Evolutionary conservation across 2,888 invertebrate species (phyloP).

Genomic region (Dolomedes plantarius): DNA sequence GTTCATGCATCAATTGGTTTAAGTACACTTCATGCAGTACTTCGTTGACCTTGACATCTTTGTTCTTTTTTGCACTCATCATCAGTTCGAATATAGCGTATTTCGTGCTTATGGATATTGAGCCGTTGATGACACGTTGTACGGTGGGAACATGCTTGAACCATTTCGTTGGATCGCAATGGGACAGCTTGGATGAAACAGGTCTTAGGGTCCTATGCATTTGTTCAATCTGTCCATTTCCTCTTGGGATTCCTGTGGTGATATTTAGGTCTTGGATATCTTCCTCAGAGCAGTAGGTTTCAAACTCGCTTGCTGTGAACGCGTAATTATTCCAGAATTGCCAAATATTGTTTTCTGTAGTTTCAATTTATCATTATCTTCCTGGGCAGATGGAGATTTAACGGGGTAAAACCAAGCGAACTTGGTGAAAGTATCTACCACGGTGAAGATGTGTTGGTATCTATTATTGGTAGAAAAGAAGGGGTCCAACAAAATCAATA

Average conservation of each 20-base stretch:
- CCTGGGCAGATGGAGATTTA: not conserved
- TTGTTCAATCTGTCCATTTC: conserved; percentile 24
- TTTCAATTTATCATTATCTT: conserved; percentile 18
- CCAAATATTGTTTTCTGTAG: conserved; percentile 26
- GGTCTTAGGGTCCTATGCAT: conserved; percentile 5
- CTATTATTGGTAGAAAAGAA: conserved; percentile 3
- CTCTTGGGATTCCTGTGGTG: conserved; percentile 21
- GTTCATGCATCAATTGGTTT: too few species aligned
- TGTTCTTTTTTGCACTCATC: conserved; percentile 8
- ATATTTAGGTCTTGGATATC: not conserved
- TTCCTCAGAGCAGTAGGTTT: not conserved
- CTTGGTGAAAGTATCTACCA: conserved; percentile 25
- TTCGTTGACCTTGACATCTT: not conserved
- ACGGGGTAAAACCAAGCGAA: conserved; percentile 18
- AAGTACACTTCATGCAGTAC: not conserved
- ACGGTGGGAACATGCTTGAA: not conserved
- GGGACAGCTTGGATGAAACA: conserved; percentile 9
- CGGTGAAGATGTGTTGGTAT: conserved; percentile 23
- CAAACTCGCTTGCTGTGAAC: conserved; percentile 17
- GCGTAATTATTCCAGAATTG: conserved; percentile 29
- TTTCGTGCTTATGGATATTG: conserved; percentile 1
- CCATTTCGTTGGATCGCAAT: conserved; percentile 22
- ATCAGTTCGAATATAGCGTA: conserved; percentile 14
- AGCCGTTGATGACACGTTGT: too few species aligned
- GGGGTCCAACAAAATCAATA: conserved; percentile 14